These are phyloP conservation scores for Solea solea DNA, from an alignment of 2,113 vertebrate species.

Conservation along the genomic window DNA sequence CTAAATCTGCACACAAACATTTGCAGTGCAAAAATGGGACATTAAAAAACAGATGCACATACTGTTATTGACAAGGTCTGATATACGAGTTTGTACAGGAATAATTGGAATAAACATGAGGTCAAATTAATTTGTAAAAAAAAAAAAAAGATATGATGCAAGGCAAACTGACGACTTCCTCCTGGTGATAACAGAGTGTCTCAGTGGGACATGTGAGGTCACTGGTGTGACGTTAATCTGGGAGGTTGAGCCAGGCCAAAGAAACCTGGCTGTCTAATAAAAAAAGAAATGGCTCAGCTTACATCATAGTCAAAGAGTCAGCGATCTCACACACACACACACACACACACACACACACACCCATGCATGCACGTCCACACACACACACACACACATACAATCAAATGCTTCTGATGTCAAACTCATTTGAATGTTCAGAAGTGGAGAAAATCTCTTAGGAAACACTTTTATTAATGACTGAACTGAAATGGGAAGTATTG, in stretches of 20 bases:
- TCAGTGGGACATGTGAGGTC: conserved; percentile 45
- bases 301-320: conserved; percentile 37
- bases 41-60: background rate
- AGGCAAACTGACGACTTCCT: conserved; percentile 9
- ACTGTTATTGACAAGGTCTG: background rate
- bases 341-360: too few species aligned
- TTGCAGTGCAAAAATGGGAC: background rate
- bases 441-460: background rate
- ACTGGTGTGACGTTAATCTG: conserved; percentile 31
- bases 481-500: background rate
- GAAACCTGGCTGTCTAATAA: background rate
- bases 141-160: background rate
- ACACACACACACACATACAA: too few species aligned
- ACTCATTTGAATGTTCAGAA: background rate
- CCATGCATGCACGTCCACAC: too few species aligned
- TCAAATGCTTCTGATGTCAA: too few species aligned
- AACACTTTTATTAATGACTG: background rate
- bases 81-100: conserved; percentile 3
- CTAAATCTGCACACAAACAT: background rate
- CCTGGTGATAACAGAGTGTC: conserved; percentile 14
- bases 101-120: background rate
- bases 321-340: background rate
- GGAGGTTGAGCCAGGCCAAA: conserved; percentile 16
- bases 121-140: background rate
- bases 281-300: conserved; percentile 2